A percentile compares a stretch with the other conserved stretches of the same genome.
Evolutionary conservation across 1,140 invertebrate genomes (phyloP).

Genomic region (Sminthurides bifidus): DNA sequence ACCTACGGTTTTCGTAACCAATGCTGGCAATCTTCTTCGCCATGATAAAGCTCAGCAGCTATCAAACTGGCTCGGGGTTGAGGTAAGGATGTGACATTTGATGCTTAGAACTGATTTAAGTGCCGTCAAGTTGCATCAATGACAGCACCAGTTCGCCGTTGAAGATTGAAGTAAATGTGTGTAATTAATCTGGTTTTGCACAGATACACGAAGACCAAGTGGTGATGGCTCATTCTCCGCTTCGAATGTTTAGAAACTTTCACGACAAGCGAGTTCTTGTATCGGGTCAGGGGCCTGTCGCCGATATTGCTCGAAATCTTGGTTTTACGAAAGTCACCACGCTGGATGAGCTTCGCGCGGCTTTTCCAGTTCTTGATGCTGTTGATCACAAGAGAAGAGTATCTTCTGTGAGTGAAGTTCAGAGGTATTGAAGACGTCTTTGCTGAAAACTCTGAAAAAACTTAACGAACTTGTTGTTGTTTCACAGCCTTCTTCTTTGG

Average conservation of each 20-base stretch:
- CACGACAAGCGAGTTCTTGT: conserved; percentile 54
- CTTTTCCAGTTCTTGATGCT: conserved; percentile 54
- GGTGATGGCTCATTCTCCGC: conserved; percentile 57
- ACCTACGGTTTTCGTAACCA: conserved; percentile 57
- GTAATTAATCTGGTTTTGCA: conserved; percentile 18
- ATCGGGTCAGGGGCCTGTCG: conserved; percentile 54
- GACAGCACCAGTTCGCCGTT: background rate
- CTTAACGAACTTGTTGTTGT: conserved; percentile 24
- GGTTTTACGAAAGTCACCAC: conserved; percentile 51
- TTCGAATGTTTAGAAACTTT: conserved; percentile 51
- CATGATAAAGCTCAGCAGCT: conserved; percentile 52
- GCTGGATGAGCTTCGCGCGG: conserved; percentile 47
- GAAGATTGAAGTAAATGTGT: too few relatives aligned
- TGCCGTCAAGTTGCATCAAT: too few relatives aligned
- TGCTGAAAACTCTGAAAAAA: background rate
- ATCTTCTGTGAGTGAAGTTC: conserved; percentile 36
- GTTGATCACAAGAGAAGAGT: conserved; percentile 51
- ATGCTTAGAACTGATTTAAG: too few relatives aligned
- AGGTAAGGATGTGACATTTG: too few relatives aligned
- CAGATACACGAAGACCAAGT: conserved; percentile 52
- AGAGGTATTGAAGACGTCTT: too few relatives aligned
- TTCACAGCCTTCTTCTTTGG: conserved; percentile 41
- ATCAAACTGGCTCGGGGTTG: conserved; percentile 48
- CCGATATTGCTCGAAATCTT: conserved; percentile 52
- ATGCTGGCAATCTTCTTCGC: conserved; percentile 49